phyloP scores from a whole-genome alignment of 2,113 vertebrate species.

The Felis chaus region DNA sequence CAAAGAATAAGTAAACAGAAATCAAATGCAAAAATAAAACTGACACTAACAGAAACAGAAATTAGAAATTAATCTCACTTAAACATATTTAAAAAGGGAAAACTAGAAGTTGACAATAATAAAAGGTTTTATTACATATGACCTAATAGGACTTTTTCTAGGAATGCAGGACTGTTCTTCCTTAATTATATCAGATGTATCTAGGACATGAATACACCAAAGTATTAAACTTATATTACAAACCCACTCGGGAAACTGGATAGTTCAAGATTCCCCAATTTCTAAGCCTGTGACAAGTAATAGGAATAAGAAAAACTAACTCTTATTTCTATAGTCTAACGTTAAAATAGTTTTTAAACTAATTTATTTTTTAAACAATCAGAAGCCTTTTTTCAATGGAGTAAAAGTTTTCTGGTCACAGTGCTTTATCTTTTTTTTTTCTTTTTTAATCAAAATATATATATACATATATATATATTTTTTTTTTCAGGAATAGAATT shows the following conservation, averaged over 20 bases:
- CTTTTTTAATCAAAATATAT: no score
- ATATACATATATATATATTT: no score
- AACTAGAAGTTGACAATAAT: neutral
- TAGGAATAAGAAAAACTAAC: neutral
- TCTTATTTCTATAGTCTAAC: neutral
- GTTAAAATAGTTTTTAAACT: neutral
- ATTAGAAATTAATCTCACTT: slow-evolving; percentile 4
- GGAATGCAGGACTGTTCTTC: neutral
- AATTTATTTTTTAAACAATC: neutral
- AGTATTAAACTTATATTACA: neutral
- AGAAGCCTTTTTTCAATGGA: neutral
- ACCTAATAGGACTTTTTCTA: neutral
- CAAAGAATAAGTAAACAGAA: neutral
- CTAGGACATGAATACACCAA: neutral
- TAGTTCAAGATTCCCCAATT: neutral
- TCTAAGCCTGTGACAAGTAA: neutral
- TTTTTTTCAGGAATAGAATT: no score
- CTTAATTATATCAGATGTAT: neutral
- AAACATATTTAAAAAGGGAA: slow-evolving; percentile 4
- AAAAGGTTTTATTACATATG: neutral
- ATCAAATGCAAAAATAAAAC: neutral
- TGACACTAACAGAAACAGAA: neutral
- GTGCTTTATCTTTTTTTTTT: neutral
- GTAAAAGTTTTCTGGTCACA: neutral
- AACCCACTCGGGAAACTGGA: neutral